Conservation (phyloP, 2,888 invertebrate genomes). For the Aquatica leii region DNA sequence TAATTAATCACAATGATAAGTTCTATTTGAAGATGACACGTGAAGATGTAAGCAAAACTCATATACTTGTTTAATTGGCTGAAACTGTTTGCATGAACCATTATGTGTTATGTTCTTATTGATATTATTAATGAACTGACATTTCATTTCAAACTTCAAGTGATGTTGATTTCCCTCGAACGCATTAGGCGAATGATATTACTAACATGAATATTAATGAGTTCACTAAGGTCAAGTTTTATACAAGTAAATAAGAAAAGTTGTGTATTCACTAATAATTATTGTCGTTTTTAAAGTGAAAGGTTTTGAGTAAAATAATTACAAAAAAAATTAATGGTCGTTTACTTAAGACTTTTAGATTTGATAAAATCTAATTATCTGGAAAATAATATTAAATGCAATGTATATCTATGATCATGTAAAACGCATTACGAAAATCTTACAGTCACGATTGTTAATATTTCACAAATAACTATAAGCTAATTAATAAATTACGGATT, state of each 20-base stretch:
- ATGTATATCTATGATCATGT: conserved; percentile 26
- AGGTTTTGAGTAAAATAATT: conserved; percentile 8
- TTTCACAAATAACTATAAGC: conserved; percentile 33
- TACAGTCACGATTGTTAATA: conserved; percentile 35
- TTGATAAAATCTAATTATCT: conserved; percentile 33
- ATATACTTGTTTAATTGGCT: conserved; percentile 28
- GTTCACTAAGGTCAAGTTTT: conserved; percentile 29
- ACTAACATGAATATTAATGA: conserved; percentile 32
- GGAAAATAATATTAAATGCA: conserved; percentile 34
- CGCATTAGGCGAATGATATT: conserved; percentile 30
- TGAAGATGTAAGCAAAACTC: conserved; percentile 17
- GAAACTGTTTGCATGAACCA: conserved; percentile 28
- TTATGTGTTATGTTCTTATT: conserved; percentile 27
- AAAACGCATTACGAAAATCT: conserved; percentile 35
- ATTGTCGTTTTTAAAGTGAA: conserved; percentile 3
- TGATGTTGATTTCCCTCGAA: conserved; percentile 29
- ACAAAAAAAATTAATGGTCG: neutral
- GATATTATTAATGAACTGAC: conserved; percentile 35
- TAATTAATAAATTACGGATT: conserved; percentile 35
- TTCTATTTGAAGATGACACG: conserved; percentile 24
- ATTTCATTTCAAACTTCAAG: conserved; percentile 31
- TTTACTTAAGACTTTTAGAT: conserved; percentile 22
- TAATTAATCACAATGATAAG: conserved; percentile 20
- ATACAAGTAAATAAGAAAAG: conserved; percentile 24
- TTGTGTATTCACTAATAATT: conserved; percentile 17